phyloP scores from a whole-genome alignment of 1,140 invertebrate genomes.

The Penaeus chinensis region DNA sequence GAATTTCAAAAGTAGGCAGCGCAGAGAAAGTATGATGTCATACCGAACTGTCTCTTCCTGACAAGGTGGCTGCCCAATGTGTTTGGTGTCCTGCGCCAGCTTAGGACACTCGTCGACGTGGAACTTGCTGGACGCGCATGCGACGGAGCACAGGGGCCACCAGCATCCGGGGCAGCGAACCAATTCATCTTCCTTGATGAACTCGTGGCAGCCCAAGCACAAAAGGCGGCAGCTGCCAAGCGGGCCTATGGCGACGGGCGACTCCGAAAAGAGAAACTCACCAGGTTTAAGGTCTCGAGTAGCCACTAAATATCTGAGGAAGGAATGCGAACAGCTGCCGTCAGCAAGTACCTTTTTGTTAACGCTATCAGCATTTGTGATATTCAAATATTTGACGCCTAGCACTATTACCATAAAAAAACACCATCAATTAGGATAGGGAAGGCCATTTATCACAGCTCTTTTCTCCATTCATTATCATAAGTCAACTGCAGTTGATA shows the following conservation, averaged over 20 bases:
- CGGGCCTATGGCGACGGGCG: slow-evolving; percentile 49
- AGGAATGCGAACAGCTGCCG: background rate
- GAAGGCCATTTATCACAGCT: too few relatives aligned
- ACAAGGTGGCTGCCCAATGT: slow-evolving; percentile 26
- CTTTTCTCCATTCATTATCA: too few relatives aligned
- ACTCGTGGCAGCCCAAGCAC: slow-evolving; percentile 52
- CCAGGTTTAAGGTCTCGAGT: slow-evolving; percentile 31
- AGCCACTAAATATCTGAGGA: slow-evolving; percentile 54
- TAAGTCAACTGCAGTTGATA: too few relatives aligned
- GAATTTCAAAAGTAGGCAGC: slow-evolving; percentile 53
- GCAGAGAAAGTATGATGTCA: slow-evolving; percentile 59
- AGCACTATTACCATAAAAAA: too few relatives aligned
- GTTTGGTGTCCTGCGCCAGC: slow-evolving; percentile 42
- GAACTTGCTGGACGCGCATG: slow-evolving; percentile 30
- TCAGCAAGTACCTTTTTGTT: background rate
- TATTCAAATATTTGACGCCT: too few relatives aligned
- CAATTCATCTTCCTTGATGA: slow-evolving; percentile 27
- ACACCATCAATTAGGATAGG: too few relatives aligned
- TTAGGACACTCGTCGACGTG: slow-evolving; percentile 51
- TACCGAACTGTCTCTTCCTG: slow-evolving; percentile 52
- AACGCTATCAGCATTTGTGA: background rate
- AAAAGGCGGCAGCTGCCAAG: slow-evolving; percentile 41
- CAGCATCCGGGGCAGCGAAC: slow-evolving; percentile 47
- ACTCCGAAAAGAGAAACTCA: slow-evolving; percentile 43
- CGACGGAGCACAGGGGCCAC: slow-evolving; percentile 57